These are phyloP conservation scores for Busseola fusca DNA, from an alignment of 2,888 invertebrate genomes.

Conservation along the genomic window DNA sequence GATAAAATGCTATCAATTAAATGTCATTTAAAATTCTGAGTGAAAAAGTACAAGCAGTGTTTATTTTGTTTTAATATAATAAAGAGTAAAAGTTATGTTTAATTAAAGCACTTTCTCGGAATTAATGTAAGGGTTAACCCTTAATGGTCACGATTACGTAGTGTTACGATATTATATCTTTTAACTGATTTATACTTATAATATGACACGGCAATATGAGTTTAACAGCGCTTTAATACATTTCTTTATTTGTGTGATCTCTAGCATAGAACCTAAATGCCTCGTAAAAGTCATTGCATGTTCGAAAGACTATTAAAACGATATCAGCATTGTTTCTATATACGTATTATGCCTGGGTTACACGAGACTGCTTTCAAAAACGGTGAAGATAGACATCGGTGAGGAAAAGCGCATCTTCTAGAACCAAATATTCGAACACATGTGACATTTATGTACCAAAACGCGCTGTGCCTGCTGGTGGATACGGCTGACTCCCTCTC, in stretches of 20 bases:
- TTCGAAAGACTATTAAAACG: conserved; percentile 54
- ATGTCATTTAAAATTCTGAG: conserved; percentile 16
- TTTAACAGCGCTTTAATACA: conserved; percentile 37
- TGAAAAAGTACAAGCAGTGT: conserved; percentile 19
- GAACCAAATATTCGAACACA: not conserved
- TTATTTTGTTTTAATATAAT: conserved; percentile 39
- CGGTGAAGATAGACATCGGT: not conserved
- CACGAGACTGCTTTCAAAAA: not conserved
- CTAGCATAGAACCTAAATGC: conserved; percentile 52
- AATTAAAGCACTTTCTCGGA: conserved; percentile 16
- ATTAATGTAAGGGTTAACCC: conserved; percentile 17
- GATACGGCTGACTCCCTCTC: not conserved
- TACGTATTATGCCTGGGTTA: conserved; percentile 9
- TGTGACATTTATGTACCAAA: not conserved
- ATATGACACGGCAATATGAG: conserved; percentile 38
- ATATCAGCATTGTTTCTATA: conserved; percentile 42
- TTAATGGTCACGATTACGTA: conserved; percentile 28
- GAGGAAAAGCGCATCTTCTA: not conserved
- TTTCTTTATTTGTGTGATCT: conserved; percentile 47
- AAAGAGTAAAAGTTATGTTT: conserved; percentile 33
- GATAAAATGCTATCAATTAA: conserved; percentile 23
- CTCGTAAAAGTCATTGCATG: conserved; percentile 44
- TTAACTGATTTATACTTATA: conserved; percentile 34
- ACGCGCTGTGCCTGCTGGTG: not conserved
- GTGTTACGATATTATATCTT: conserved; percentile 39